Percentiles rank a stretch among this genome's conserved stretches.
Evolutionary conservation across 2,113 vertebrate genomes (phyloP).

Genomic region (Crotalus helleri): DNA sequence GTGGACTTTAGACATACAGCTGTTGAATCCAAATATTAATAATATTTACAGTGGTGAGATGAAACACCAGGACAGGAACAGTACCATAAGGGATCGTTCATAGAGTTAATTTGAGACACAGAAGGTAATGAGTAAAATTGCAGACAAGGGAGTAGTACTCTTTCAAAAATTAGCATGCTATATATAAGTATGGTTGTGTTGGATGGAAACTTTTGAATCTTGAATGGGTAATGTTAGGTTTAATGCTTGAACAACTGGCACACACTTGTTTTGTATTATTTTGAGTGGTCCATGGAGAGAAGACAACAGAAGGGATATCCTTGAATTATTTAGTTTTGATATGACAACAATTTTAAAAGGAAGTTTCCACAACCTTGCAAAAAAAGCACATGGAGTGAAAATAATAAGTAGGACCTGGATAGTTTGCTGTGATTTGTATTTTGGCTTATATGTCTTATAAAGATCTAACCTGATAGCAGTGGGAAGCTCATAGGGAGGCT

Average conservation of each 20-base stretch:
- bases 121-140: background rate
- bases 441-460: background rate
- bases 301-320: background rate
- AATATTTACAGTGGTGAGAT: background rate
- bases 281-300: background rate
- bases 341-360: background rate
- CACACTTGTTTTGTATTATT: background rate
- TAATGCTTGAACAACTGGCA: background rate
- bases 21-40: background rate
- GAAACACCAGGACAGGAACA: background rate
- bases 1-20: background rate
- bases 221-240: background rate
- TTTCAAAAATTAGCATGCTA: background rate
- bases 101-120: background rate
- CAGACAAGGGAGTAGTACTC: background rate
- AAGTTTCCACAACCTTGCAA: background rate
- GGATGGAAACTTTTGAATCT: background rate
- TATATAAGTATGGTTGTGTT: background rate
- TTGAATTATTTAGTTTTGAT: background rate
- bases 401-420: background rate
- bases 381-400: background rate
- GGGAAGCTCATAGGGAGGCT: background rate
- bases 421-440: background rate
- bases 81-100: background rate
- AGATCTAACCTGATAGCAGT: background rate